Evolutionary conservation across 2,113 vertebrate species (phyloP).

Genomic region (Myotis brandtii): DNA sequence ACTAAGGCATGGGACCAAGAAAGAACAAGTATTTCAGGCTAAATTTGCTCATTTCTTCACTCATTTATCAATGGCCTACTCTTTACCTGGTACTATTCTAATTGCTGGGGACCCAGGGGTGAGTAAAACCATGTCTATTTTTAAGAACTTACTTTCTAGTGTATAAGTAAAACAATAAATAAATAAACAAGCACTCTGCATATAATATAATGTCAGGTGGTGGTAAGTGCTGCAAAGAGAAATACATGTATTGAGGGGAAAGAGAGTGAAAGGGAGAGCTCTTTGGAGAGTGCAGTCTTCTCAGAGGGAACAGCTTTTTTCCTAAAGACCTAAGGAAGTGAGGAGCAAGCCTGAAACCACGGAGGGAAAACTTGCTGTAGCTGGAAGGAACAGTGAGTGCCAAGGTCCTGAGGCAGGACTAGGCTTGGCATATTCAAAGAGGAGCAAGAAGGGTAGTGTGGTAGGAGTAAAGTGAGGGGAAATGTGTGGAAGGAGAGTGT

Average conservation of each 20-base stretch:
- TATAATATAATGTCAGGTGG: background rate
- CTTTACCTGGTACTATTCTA: constrained; percentile 6
- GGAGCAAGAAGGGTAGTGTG: background rate
- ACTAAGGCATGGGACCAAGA: background rate
- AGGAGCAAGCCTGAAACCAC: background rate
- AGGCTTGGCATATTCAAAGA: background rate
- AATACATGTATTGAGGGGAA: background rate
- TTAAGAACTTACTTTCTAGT: constrained; percentile 66
- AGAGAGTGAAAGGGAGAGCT: background rate
- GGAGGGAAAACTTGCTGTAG: background rate
- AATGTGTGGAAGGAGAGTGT: background rate
- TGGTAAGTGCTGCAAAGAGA: constrained; percentile 2
- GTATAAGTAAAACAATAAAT: constrained; percentile 65
- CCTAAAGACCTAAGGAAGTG: background rate
- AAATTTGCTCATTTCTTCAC: constrained; percentile 13
- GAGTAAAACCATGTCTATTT: constrained; percentile 51
- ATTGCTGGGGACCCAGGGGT: background rate
- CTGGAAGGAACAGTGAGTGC: background rate
- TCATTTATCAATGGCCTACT: constrained; percentile 33
- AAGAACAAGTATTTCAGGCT: background rate
- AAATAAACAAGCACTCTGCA: constrained; percentile 37
- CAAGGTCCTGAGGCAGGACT: background rate
- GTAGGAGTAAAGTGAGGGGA: background rate
- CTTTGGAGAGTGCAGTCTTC: background rate
- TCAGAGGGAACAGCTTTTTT: background rate